Evolutionary conservation across 2,113 vertebrate species (phyloP).

Genomic region (Corynorhinus townsendii): DNA sequence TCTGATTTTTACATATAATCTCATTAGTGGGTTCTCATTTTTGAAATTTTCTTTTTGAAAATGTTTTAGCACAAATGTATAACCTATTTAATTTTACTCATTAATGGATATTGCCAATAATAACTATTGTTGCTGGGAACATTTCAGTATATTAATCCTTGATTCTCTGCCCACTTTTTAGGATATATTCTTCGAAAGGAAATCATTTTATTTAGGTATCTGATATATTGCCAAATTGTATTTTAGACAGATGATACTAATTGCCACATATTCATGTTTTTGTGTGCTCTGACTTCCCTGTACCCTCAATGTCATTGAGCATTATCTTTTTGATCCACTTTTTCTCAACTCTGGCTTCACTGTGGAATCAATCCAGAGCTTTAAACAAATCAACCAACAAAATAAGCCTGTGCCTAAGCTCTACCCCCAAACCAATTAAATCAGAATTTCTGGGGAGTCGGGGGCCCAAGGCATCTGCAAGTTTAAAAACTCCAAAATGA

Average conservation of each 20-base stretch:
- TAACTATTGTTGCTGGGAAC: neutral
- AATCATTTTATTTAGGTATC: neutral
- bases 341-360: slow-evolving; percentile 1
- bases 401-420: neutral
- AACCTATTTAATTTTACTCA: neutral
- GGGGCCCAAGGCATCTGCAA: neutral
- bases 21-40: neutral
- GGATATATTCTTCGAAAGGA: slow-evolving; percentile 16
- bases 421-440: neutral
- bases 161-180: slow-evolving; percentile 36
- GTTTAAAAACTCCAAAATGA: neutral
- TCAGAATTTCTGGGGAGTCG: neutral
- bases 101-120: neutral
- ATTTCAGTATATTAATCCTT: slow-evolving; percentile 42
- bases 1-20: neutral
- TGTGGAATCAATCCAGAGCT: neutral
- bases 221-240: neutral
- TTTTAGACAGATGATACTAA: slow-evolving; percentile 7
- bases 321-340: neutral
- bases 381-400: neutral
- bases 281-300: neutral
- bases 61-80: neutral
- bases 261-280: neutral
- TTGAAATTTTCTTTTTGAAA: neutral
- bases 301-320: neutral